Evolutionary conservation across 2,113 vertebrate species (phyloP).

Genomic region (Neomonachus schauinslandi): DNA sequence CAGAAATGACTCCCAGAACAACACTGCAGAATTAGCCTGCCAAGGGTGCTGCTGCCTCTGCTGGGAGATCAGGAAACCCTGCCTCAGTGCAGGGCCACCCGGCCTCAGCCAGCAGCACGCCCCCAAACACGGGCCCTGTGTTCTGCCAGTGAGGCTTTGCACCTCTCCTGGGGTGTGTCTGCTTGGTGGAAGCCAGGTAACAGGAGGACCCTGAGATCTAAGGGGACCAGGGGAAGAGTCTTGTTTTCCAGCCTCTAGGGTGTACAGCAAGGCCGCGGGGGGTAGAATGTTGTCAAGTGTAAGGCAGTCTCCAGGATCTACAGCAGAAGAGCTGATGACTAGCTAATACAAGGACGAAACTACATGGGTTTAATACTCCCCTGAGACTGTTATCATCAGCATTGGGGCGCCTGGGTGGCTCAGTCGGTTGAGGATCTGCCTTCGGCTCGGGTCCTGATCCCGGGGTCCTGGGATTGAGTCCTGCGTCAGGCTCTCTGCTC

Average conservation of each 20-base stretch:
- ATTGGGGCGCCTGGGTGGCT: not conserved
- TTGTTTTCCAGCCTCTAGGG: not conserved
- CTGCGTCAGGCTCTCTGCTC: no score
- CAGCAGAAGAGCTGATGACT: no score
- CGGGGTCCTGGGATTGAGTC: no score
- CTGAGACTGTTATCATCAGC: not conserved
- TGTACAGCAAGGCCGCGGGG: no score
- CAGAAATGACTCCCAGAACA: not conserved
- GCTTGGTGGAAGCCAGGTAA: not conserved
- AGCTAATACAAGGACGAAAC: not conserved
- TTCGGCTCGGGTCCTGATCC: no score
- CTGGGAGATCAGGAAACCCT: not conserved
- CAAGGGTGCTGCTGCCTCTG: not conserved
- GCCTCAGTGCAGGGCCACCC: no score
- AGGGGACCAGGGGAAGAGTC: not conserved
- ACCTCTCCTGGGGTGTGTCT: not conserved
- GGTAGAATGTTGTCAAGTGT: not conserved
- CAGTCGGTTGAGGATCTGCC: no score
- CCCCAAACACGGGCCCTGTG: not conserved
- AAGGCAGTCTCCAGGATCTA: not conserved
- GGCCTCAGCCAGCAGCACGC: not conserved
- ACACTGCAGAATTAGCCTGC: not conserved
- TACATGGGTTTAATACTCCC: not conserved
- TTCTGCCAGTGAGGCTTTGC: not conserved
- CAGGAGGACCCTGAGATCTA: not conserved